Conservation (phyloP, 2,797 vertebrate species). For the Sylvia borin region DNA sequence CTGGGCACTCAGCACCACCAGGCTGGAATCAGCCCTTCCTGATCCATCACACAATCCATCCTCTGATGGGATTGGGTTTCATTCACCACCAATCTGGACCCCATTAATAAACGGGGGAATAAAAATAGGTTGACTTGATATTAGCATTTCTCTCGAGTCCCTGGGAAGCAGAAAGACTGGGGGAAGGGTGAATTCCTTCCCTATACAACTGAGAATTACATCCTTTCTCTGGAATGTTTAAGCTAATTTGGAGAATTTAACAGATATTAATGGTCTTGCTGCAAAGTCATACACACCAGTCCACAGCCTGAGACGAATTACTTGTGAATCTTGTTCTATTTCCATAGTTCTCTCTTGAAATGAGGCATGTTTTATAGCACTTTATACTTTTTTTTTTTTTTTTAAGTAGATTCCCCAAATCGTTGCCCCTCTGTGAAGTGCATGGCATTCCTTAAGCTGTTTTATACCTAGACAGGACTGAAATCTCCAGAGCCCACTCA, state of each 20-base stretch:
- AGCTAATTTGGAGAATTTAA: conserved; percentile 58
- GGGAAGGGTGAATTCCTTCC: conserved; percentile 56
- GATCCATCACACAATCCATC: not conserved
- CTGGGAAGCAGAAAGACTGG: conserved; percentile 6
- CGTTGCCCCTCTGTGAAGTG: not conserved
- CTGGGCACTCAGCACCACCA: not conserved
- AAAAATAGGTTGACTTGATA: not conserved
- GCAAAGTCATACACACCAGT: not conserved
- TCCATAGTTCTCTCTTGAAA: not conserved
- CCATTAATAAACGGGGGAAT: not conserved
- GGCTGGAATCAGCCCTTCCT: not conserved
- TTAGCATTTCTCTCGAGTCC: not conserved
- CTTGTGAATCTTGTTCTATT: conserved; percentile 48
- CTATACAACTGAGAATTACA: conserved; percentile 55
- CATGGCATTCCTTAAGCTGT: not conserved
- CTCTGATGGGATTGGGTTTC: fast-evolving
- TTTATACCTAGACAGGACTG: not conserved
- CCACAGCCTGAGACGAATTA: conserved; percentile 17
- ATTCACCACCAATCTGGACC: not conserved
- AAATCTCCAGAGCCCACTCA: not conserved
- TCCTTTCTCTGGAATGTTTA: conserved; percentile 58
- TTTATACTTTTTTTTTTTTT: not conserved
- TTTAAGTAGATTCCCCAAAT: not conserved
- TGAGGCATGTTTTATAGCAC: conserved; percentile 7
- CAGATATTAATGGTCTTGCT: conserved; percentile 45